Base-by-base conservation (phyloP, 2,113 vertebrate genomes). In the Chaetodon auriga region DNA sequence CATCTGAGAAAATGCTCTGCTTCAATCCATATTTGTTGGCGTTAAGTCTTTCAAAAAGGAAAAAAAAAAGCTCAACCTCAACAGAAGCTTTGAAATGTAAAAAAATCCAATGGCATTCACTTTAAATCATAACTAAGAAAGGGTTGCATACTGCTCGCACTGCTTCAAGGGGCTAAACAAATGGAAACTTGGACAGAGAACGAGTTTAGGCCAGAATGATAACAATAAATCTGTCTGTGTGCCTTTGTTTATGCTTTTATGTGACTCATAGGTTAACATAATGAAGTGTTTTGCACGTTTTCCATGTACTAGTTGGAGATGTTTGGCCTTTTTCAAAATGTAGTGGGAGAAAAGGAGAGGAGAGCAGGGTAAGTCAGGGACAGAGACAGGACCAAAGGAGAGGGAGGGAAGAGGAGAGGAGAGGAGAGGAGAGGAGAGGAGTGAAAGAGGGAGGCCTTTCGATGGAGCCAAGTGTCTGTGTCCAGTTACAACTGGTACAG, bases 401-500 rank as follows among this genome's bases (percentile, higher is more conserved):
- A 35, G 63, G 55, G 21, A 49, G 18, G 7, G 43, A n/a, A n/a
- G 30, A 7, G 21, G 19, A 30, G n/a, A 49, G 23, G 13, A 5
- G 1, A 30, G 25, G 36, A 5, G 1, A 30, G 25, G 36, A 14
- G 54, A 63, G 36, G 45, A 36, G 79, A 68, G 18, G 65, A 73
- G 75, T 54, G 35, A 73, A 75, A 83, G 65, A 74, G 75, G 77
- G 51, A 78, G 49, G 70, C 43, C 60, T 77, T 80, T 75, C 0
- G 14, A 63, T 19, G 0, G 55, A 81, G 83, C 82, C 84, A 75
- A 83, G 69, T 41, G 72, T 77, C 45, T 41, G 90, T 90, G 74
- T 92, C 87, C 68, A 58, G 87, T 94, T 85, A 90, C 87, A 82
- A 77, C 62, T 68, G 80, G 74, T 74, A 72, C 73, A 75, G 70